Base-by-base conservation (phyloP, 2,888 invertebrate genomes). In the Agrochola litura region DNA sequence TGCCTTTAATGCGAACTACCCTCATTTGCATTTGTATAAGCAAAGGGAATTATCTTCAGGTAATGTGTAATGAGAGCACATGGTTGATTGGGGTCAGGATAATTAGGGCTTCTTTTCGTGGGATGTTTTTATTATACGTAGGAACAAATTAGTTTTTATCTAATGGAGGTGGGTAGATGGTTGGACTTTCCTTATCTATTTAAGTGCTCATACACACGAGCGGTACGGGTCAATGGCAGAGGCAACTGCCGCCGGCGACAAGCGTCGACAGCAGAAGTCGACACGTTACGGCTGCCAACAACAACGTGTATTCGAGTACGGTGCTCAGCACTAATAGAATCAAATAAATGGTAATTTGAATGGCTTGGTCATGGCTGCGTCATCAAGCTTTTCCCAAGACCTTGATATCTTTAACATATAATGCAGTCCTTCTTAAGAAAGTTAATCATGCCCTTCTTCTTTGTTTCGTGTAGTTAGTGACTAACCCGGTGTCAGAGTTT, bases 11-110 rank as follows among this genome's bases (percentile, higher is more conserved):
- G 68, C 84, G 70, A 89, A 93, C 78, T 87, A 86, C 82, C 86
- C 83, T 91, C 88, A 93, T 94, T 92, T 92, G 86, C 90, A 92
- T 92, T 87, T 84, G 84, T 82, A 86, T 85, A 87, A 85, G 85
- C 84, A 85, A 84, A 80, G 81, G 77, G 86, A 89, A 91, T 92
- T 91, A 90, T 90, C 87, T 90, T 76, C 88, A 91, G 90, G 89
- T 91, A 90, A 90, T 86, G 82, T 82, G 82, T 89, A 90, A 92
- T 89, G 89, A 90, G 88, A 81, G 69, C 77, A 75, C 70, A 77
- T 80, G 84, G 76, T 83, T 89, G 82, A 89, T 87, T 87, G 82
- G 76, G 81, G 84, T 82, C 77, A 73, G 52, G n/a, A 46, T 79
- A 86, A 89, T 87, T 77, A 76, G 69, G 43, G 56, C 8, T 69